These are phyloP conservation scores for Mythimna lalbum DNA, from an alignment of 2,888 invertebrate genomes.

Conservation along the genomic window DNA sequence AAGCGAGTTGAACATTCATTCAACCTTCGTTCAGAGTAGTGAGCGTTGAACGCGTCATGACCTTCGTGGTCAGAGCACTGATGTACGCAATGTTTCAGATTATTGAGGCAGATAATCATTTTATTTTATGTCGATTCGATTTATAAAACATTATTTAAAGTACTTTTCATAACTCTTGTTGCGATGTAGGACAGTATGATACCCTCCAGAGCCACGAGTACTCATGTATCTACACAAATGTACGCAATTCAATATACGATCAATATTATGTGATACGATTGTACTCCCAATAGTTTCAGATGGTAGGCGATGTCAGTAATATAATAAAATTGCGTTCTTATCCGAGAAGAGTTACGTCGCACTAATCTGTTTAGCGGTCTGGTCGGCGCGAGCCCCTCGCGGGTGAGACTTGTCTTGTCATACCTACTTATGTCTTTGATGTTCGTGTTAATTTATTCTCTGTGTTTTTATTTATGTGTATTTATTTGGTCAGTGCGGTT, in stretches of 20 bases:
- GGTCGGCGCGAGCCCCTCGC: no score
- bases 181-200: slow-evolving; percentile 5
- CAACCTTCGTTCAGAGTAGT: slow-evolving; percentile 9
- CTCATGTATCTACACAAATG: neutral
- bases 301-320: neutral
- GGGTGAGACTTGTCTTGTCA: no score
- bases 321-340: neutral
- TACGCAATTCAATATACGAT: neutral
- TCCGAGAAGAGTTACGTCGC: neutral
- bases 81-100: neutral
- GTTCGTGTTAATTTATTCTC: neutral
- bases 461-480: neutral
- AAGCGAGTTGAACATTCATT: neutral
- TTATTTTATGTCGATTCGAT: slow-evolving; percentile 2
- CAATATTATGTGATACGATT: slow-evolving; percentile 1
- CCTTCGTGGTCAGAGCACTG: neutral
- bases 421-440: slow-evolving; percentile 7
- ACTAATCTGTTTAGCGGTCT: neutral
- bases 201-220: neutral
- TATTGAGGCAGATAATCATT: slow-evolving; percentile 2
- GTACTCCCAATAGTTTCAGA: neutral
- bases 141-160: neutral
- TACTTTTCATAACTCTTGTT: neutral
- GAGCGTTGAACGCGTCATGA: no score
- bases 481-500: slow-evolving; percentile 16